Evolutionary conservation across 2,888 invertebrate genomes (phyloP).

Genomic region (Hetaerina titia): DNA sequence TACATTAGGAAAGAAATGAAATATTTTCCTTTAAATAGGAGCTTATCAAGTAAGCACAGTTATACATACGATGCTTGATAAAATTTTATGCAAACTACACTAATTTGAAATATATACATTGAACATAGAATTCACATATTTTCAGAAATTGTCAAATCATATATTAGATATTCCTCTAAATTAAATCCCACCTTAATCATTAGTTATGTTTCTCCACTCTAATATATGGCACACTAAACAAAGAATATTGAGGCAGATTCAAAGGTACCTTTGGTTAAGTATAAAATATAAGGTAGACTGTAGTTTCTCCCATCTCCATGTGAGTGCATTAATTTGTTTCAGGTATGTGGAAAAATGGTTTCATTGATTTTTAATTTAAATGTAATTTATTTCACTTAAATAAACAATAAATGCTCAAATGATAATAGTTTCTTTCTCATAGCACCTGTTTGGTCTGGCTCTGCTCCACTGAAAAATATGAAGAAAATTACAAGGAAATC

Average conservation of each 20-base stretch:
- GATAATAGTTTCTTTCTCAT: constrained; percentile 20
- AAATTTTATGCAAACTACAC: neutral
- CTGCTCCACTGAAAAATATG: neutral
- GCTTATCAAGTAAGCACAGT: neutral
- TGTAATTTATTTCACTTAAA: neutral
- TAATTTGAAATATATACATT: constrained; percentile 1
- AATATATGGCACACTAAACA: neutral
- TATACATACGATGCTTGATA: neutral
- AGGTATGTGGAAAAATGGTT: neutral
- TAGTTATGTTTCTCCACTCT: no score
- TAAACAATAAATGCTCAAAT: neutral
- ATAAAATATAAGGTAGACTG: neutral
- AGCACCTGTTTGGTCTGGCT: constrained; percentile 18
- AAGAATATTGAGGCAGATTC: neutral
- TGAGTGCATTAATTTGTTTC: neutral
- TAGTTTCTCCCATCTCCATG: neutral
- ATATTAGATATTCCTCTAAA: neutral
- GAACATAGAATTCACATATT: neutral
- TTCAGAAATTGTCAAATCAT: neutral
- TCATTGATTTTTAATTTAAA: neutral
- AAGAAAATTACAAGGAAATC: neutral
- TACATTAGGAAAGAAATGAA: neutral
- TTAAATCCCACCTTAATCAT: neutral
- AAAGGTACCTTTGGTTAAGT: neutral
- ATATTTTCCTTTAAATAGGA: neutral